Evolutionary conservation across 1,140 invertebrate species (phyloP).

Genomic region (Trichogramma pretiosum): DNA sequence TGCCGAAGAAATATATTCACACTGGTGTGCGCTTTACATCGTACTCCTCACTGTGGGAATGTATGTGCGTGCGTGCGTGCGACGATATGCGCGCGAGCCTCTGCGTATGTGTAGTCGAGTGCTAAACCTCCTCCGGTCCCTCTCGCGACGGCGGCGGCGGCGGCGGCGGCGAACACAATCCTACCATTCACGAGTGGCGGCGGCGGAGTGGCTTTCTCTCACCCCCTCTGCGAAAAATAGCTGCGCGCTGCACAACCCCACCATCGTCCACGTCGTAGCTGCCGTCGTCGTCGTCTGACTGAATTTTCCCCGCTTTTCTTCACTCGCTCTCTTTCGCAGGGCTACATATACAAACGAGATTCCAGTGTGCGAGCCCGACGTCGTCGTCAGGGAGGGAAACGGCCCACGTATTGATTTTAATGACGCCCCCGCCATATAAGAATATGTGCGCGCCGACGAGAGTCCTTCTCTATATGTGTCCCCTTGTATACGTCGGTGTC

Average conservation of each 20-base stretch:
- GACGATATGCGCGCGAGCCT: too few relatives aligned
- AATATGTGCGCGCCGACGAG: too few relatives aligned
- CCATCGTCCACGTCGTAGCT: neutral
- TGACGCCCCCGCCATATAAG: constrained; percentile 42
- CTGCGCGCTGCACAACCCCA: too few relatives aligned
- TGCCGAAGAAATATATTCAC: too few relatives aligned
- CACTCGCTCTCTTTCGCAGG: constrained; percentile 11
- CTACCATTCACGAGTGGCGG: too few relatives aligned
- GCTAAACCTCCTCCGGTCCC: constrained; percentile 14
- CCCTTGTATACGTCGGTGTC: too few relatives aligned
- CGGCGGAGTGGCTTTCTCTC: too few relatives aligned
- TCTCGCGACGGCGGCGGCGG: neutral
- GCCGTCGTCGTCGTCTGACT: neutral
- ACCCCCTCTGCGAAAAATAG: too few relatives aligned
- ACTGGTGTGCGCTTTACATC: too few relatives aligned
- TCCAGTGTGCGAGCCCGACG: neutral
- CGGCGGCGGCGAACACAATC: neutral
- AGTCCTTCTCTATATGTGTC: too few relatives aligned
- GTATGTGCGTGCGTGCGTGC: too few relatives aligned
- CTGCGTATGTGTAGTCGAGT: constrained; percentile 10
- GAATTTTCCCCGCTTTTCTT: constrained; percentile 9
- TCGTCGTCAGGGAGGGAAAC: constrained; percentile 24
- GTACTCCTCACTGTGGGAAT: too few relatives aligned
- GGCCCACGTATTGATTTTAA: constrained; percentile 46
- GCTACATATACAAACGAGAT: constrained; percentile 18